Conservation (phyloP, 2,888 invertebrate genomes). For the Plagiodera versicolora region DNA sequence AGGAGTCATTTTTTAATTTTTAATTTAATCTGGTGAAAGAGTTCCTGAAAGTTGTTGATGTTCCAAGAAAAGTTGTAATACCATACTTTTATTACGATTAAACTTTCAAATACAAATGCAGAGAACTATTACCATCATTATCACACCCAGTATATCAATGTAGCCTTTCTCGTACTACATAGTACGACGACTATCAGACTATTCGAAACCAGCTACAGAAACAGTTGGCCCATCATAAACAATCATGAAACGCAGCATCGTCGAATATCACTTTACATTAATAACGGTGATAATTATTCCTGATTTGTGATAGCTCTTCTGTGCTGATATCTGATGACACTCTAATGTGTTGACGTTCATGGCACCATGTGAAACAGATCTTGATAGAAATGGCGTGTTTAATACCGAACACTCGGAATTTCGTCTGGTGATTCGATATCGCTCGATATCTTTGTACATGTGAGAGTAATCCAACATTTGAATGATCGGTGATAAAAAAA, state of each 20-base stretch:
- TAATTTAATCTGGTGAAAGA: no score
- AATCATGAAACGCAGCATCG: constrained; percentile 2
- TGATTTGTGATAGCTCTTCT: constrained; percentile 14
- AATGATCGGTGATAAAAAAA: no score
- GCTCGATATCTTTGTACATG: not conserved
- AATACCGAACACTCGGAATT: not conserved
- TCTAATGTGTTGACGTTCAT: constrained; percentile 17
- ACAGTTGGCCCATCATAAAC: not conserved
- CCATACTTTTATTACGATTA: no score
- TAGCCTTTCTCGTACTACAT: no score
- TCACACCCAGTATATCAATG: no score
- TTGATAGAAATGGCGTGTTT: constrained; percentile 1
- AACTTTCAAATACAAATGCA: no score
- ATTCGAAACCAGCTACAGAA: constrained; percentile 2
- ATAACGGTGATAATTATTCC: constrained; percentile 10
- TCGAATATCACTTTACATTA: constrained; percentile 5
- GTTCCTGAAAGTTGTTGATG: no score
- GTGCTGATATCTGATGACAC: constrained; percentile 15
- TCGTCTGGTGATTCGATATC: not conserved
- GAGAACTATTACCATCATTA: no score
- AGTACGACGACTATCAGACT: no score
- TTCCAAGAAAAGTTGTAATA: no score
- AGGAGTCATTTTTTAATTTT: no score
- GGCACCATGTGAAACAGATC: constrained; percentile 13
- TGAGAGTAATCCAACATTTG: no score